Percentiles rank a stretch among this genome's conserved stretches.
Evolutionary conservation across 2,797 vertebrate species (phyloP).

Genomic region (Geotrypetes seraphini): DNA sequence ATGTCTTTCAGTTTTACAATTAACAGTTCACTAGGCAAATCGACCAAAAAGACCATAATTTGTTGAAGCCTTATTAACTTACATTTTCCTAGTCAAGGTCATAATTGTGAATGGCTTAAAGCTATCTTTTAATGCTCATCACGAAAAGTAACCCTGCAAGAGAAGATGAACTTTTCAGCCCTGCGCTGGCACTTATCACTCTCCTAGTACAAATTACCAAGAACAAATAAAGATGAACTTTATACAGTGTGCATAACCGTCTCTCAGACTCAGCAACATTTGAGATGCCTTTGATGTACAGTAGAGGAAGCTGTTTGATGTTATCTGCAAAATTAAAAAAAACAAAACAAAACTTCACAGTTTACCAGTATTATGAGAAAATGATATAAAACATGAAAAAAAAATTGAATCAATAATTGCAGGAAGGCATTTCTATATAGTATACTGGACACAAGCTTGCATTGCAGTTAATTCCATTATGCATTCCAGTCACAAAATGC

Average conservation of each 20-base stretch:
- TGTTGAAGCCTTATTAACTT: conserved; percentile 80
- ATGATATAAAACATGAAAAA: no score
- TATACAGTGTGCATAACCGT: neutral
- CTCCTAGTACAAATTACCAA: conserved; percentile 29
- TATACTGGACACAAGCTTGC: no score
- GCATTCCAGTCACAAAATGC: no score
- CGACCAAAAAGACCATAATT: conserved; percentile 74
- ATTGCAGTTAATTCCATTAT: no score
- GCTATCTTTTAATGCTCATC: conserved; percentile 57
- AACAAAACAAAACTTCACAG: no score
- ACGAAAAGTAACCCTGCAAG: conserved; percentile 41
- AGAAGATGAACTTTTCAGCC: conserved; percentile 33
- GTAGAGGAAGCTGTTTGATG: neutral
- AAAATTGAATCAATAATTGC: no score
- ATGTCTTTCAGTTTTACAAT: conserved; percentile 82
- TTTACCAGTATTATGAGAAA: no score
- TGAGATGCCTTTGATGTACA: conserved; percentile 1
- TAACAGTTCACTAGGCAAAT: conserved; percentile 80
- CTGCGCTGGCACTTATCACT: conserved; percentile 13
- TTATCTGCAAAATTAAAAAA: conserved; percentile 4
- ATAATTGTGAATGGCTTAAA: conserved; percentile 64
- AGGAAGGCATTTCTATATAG: no score
- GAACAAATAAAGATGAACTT: conserved; percentile 36
- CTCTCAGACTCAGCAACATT: conserved; percentile 6
- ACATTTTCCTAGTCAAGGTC: conserved; percentile 70